A percentile compares a stretch with the other conserved stretches of the same genome.
Conservation (phyloP, 2,888 invertebrate genomes). For the Limnephilus marmoratus region DNA sequence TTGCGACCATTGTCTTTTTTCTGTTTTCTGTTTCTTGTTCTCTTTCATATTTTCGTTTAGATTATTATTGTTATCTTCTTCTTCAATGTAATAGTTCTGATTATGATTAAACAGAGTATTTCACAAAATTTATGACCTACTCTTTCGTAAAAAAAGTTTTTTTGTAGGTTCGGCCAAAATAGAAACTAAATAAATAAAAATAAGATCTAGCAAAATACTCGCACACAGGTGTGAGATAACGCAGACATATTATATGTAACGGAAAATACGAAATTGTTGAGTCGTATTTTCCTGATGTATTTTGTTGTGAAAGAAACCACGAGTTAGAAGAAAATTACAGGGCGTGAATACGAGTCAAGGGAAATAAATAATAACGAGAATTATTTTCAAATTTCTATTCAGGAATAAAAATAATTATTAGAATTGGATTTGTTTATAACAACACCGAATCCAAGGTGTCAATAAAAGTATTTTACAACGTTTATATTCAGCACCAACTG, state of each 20-base stretch:
- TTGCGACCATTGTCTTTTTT: too few species aligned
- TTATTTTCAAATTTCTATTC: neutral
- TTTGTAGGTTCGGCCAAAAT: neutral
- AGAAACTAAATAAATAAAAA: slow-evolving; percentile 2
- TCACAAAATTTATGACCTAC: neutral
- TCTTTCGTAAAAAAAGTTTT: neutral
- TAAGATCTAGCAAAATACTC: neutral
- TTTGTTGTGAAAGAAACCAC: neutral
- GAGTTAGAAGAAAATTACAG: neutral
- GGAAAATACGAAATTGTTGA: neutral
- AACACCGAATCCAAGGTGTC: neutral
- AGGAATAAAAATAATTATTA: neutral
- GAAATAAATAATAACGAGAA: neutral
- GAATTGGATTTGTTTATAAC: neutral
- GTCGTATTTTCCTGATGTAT: neutral
- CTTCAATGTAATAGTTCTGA: too few species aligned
- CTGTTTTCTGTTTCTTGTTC: too few species aligned
- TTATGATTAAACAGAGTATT: neutral
- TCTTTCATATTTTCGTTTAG: too few species aligned
- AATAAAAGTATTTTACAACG: neutral
- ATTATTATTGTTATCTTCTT: too few species aligned
- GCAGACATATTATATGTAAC: neutral
- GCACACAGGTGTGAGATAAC: neutral
- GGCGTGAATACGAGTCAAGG: neutral
- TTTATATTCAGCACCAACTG: neutral